phyloP scores from a whole-genome alignment of 30 jellyfish, hydroid and myxozoan species.

The Aurelia sp. region DNA sequence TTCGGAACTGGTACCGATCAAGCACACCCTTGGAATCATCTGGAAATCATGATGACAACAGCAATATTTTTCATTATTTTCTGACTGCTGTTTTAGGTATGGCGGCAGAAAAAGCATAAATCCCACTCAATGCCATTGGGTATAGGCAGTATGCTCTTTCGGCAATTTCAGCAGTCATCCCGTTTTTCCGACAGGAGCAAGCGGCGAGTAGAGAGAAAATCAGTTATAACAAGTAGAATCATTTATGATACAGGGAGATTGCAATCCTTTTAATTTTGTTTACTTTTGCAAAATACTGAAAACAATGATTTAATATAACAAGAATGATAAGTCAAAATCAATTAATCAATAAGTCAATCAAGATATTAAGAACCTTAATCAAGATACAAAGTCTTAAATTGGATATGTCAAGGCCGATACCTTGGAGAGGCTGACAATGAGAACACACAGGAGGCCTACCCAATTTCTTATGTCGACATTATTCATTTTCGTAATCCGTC shows the following conservation, averaged over 20 bases:
- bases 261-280: conserved; percentile 49
- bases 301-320: conserved; percentile 52
- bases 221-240: conserved; percentile 8
- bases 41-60: no score
- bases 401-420: conserved; percentile 40
- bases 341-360: conserved; percentile 55
- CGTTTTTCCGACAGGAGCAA: not conserved
- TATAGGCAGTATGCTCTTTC: conserved; percentile 11
- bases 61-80: no score
- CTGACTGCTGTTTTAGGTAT: no score
- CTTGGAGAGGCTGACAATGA: conserved; percentile 17
- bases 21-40: no score
- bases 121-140: no score
- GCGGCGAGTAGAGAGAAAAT: conserved; percentile 54
- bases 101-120: no score
- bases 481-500: conserved; percentile 6
- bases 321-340: conserved; percentile 65
- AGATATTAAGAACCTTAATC: conserved; percentile 49
- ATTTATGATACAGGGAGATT: conserved; percentile 29
- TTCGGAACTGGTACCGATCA: no score
- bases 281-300: conserved; percentile 47
- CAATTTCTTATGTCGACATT: conserved; percentile 9
- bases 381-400: conserved; percentile 38
- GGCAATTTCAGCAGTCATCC: conserved; percentile 8
- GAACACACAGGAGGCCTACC: conserved; percentile 64